Conservation (phyloP, 2,113 vertebrate genomes). For the Lasiurus borealis region DNA sequence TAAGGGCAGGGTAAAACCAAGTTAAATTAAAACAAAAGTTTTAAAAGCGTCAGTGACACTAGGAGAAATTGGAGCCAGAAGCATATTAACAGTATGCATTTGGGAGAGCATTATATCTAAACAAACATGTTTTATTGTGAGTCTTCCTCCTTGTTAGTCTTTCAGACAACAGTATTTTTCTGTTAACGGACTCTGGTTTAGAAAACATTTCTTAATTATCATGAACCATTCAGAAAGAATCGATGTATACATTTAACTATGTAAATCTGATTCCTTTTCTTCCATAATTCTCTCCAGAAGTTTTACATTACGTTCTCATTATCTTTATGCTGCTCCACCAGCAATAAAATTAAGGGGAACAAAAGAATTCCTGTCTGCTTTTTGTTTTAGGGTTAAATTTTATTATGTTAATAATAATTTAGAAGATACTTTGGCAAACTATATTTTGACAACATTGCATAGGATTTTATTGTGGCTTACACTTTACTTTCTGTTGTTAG, state of each 20-base stretch:
- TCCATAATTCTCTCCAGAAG: conserved; percentile 19
- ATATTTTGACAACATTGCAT: not conserved
- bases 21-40: conserved; percentile 43
- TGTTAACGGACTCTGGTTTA: not conserved
- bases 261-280: not conserved
- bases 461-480: not conserved
- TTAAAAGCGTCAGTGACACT: conserved; percentile 57
- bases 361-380: not conserved
- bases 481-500: conserved; percentile 23
- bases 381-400: conserved; percentile 25
- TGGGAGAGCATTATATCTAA: conserved; percentile 35
- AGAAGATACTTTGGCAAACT: conserved; percentile 30
- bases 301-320: conserved; percentile 34
- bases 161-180: conserved; percentile 29
- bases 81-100: conserved; percentile 29
- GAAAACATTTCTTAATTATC: conserved; percentile 47
- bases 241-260: not conserved
- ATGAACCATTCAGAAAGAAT: conserved; percentile 39
- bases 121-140: conserved; percentile 37
- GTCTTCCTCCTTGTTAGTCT: not conserved
- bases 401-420: not conserved
- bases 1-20: not conserved
- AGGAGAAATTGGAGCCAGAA: conserved; percentile 61
- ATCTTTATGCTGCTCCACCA: not conserved
- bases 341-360: not conserved